Base-by-base conservation (phyloP, 2,113 vertebrate genomes). In the Melanotaenia duboulayi region DNA sequence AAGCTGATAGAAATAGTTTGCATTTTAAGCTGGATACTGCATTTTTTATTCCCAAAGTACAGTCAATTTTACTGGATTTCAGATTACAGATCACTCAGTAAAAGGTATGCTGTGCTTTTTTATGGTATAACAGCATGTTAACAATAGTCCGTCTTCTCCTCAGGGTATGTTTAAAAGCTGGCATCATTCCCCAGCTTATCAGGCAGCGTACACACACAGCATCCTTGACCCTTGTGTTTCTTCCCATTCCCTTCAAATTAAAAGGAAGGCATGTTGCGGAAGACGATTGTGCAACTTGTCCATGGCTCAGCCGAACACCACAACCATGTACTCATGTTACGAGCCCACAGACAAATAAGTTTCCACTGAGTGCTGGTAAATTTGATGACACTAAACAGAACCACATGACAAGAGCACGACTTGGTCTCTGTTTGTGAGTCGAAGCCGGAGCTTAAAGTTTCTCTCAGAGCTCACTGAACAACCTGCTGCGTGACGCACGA, bases 261-360 rank as follows among this genome's bases (percentile, higher is more conserved):
- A 56, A 58, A 56, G n/a, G 6, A 70, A 73, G 23, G 49, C 24
- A 17, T n/a, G 11, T 16, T 25, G 58, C 8, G 0, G 55, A 56
- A 42, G 39, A 60, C 12, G 28, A 75, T 87, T 89, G 69, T 69
- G 76, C 76, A 90, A 90, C 77, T 25, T 62, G 39, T 70, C 54
- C 28, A 22, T 11, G 49, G 40, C 65, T 66, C 28, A 3, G 72
- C 61, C n/a, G 23, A 74, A 86, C 84, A 84, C 65, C 65, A 71
- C 73, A 88, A 63, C n/a, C 85, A 70, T 50, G 55, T 70, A 78
- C 88, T 90, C 78, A 11, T 57, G 83, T 92, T 90, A 71, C 87
- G 58, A 68, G 57, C 65, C 65, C 50, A 32, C 59, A 78, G 69
- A 83, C 67, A 67, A 72, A 78, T 61, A 62, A 62, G 58, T 75